Percentiles rank a stretch among this genome's conserved stretches.
These are phyloP conservation scores for Orientallactaga bullata DNA, from an alignment of 2,113 vertebrate genomes.

Conservation along the genomic window DNA sequence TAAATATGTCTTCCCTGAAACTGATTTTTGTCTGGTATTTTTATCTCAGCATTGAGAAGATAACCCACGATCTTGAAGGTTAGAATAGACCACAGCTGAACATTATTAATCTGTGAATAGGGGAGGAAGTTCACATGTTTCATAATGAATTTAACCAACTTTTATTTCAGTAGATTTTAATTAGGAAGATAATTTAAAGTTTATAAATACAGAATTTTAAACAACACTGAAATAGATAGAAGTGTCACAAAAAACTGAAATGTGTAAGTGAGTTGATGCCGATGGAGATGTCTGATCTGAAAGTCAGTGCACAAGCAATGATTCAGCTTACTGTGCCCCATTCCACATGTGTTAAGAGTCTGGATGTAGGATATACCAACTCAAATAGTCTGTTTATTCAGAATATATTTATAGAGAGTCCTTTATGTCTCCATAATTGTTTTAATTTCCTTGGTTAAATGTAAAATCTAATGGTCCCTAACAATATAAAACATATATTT, in stretches of 20 bases:
- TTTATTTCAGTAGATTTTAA: slow-evolving; percentile 10
- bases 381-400: neutral
- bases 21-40: too few relatives aligned
- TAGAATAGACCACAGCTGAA: neutral
- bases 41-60: too few relatives aligned
- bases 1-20: too few relatives aligned
- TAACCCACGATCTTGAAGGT: neutral
- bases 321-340: too few relatives aligned
- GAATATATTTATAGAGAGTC: neutral
- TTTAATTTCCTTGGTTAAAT: neutral
- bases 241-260: neutral
- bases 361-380: neutral
- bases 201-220: neutral
- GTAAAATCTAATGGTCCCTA: neutral
- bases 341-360: too few relatives aligned
- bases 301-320: neutral
- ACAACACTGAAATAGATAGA: neutral
- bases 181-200: neutral
- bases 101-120: neutral
- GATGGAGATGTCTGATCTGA: neutral
- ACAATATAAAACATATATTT: neutral
- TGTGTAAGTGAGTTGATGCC: neutral
- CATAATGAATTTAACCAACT: neutral
- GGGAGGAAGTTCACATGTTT: neutral
- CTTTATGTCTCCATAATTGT: neutral